Percentiles rank a stretch among this genome's conserved stretches.
Conservation (phyloP, 37 sponge, comb jelly and placozoan genomes). For the Geodia barretti region DNA sequence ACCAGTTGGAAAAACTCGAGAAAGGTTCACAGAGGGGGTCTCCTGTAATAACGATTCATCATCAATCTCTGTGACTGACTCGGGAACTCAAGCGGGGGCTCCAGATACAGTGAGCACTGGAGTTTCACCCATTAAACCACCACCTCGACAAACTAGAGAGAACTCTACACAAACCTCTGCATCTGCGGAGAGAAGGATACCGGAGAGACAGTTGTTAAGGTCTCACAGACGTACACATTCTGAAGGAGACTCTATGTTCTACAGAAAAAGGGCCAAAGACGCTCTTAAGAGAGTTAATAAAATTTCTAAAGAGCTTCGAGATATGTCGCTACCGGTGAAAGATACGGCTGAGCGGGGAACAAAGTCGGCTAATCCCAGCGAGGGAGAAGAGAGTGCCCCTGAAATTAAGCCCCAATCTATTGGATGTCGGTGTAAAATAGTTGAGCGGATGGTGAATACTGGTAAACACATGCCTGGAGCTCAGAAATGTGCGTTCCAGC, state of each 20-base stretch:
- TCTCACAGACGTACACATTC: background rate
- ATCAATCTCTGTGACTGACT: background rate
- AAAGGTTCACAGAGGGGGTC: background rate
- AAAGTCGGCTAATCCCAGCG: too few relatives aligned
- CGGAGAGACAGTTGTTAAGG: background rate
- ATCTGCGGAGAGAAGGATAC: too few relatives aligned
- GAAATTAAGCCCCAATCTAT: too few relatives aligned
- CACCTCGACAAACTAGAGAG: background rate
- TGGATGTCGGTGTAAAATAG: too few relatives aligned
- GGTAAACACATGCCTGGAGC: too few relatives aligned
- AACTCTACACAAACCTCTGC: background rate
- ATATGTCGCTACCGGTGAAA: background rate
- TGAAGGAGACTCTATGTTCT: background rate
- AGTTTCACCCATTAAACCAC: background rate
- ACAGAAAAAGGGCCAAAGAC: conserved; percentile 1
- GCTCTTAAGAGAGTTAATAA: conserved; percentile 3
- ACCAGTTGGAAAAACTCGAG: too few relatives aligned
- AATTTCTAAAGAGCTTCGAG: background rate
- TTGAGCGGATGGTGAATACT: too few relatives aligned
- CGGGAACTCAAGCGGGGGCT: background rate
- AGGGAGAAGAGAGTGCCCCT: too few relatives aligned
- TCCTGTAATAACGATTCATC: background rate
- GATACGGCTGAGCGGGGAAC: too few relatives aligned
- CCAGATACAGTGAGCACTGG: background rate
- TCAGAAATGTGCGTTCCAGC: background rate